Conservation (phyloP, 2,113 vertebrate species). For the Lepisosteus osseus region DNA sequence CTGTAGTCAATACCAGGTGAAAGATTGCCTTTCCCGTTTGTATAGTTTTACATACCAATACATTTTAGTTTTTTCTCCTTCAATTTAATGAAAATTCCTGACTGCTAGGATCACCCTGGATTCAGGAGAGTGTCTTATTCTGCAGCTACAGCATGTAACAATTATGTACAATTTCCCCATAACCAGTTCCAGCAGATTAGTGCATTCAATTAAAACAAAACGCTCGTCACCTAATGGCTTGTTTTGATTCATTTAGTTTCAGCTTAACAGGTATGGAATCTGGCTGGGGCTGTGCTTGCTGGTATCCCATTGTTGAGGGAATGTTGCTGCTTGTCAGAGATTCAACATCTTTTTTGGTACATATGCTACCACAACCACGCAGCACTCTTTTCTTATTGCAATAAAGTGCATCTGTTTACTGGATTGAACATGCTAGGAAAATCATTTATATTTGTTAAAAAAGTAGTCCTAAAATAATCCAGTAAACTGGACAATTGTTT, state of each 20-base stretch:
- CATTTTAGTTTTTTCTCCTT: background rate
- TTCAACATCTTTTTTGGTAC: conserved; percentile 27
- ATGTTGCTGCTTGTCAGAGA: conserved; percentile 38
- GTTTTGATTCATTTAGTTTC: conserved; percentile 24
- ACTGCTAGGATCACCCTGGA: conserved; percentile 1
- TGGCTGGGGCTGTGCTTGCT: conserved; percentile 33
- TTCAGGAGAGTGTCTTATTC: too few species aligned
- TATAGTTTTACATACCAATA: too few species aligned
- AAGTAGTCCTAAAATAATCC: too few species aligned
- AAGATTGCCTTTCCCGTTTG: too few species aligned
- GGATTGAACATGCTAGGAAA: too few species aligned
- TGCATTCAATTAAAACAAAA: conserved; percentile 1
- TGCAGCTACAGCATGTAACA: background rate
- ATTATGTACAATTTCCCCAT: background rate
- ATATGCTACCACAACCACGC: conserved; percentile 42
- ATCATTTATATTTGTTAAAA: too few species aligned
- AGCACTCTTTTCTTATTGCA: conserved; percentile 33
- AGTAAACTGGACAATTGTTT: too few species aligned
- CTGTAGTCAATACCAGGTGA: too few species aligned
- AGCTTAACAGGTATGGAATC: conserved; percentile 29
- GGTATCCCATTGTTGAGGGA: conserved; percentile 39
- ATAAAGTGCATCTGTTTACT: conserved; percentile 68
- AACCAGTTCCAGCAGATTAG: background rate
- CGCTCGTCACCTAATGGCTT: background rate
- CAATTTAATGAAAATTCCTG: background rate